These are phyloP conservation scores for Clarias pachynema DNA, from an alignment of 2,797 vertebrate genomes.

Conservation along the genomic window DNA sequence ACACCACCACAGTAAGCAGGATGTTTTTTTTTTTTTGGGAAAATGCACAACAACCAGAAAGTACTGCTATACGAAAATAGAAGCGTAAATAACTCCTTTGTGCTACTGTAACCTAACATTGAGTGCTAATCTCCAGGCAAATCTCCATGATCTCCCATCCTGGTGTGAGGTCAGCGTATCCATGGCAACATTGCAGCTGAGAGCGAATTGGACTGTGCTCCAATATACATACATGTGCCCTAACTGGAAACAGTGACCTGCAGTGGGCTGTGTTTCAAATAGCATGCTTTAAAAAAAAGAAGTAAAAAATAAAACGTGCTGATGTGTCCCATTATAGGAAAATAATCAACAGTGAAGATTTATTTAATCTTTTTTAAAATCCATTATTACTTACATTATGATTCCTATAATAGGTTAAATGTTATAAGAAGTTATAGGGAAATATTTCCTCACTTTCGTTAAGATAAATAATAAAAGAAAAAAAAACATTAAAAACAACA, in stretches of 20 bases:
- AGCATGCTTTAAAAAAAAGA: background rate
- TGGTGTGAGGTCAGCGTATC: constrained; percentile 76
- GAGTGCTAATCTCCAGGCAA: constrained; percentile 72
- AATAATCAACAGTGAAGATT: background rate
- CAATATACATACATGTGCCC: constrained; percentile 1
- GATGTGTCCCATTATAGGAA: background rate
- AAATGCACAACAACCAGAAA: background rate
- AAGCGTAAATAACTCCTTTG: constrained; percentile 50
- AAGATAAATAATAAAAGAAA: background rate
- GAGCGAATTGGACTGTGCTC: constrained; percentile 62
- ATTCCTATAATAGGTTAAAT: background rate
- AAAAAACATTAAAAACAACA: background rate
- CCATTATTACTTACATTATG: background rate
- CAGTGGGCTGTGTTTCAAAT: background rate
- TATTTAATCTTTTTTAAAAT: background rate
- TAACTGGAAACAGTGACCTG: constrained; percentile 2
- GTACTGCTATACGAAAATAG: constrained; percentile 30
- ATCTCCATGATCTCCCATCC: constrained; percentile 74
- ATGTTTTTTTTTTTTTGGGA: background rate
- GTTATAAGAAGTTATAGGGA: background rate
- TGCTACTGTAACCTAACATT: constrained; percentile 71
- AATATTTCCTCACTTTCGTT: background rate
- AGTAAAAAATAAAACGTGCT: background rate
- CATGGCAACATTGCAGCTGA: constrained; percentile 73
- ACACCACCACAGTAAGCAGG: background rate